Base-by-base conservation (phyloP, 2,888 invertebrate species). In the Yponomeuta malinellus region DNA sequence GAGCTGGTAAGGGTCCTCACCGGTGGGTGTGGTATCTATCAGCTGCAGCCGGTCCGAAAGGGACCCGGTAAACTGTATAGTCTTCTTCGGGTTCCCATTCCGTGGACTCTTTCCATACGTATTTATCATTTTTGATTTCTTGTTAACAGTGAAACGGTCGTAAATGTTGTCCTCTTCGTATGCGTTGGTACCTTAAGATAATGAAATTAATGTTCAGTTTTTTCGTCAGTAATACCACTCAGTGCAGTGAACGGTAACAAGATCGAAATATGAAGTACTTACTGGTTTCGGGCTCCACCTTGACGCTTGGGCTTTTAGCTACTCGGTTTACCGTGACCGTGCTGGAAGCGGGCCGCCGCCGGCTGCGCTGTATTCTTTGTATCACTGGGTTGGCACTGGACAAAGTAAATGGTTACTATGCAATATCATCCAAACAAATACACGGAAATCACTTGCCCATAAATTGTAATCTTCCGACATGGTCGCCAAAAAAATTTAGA, bases 1-100 rank as follows among this genome's bases (percentile, higher is more conserved):
- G 1, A 90, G 75, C 74, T 90, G 90, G 74, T 91, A 91, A 0
- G 91, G 91, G 69, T 91, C 91, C 73, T 89, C 89, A 0, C 91
- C 91, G 1, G 89, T 89, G 0, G 90, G 90, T 2, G 90, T 90
- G 0, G 90, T 88, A 69, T 91, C 91, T 12, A 91, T 90, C 8
- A 91, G 76, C 73, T 84, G 85, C 8, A 91, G 78, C 72, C 90
- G 79, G 72, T 90, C 88, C 0, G 90, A 86, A 15, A 90, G 77
- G 0, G 89, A 89, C 0, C 89, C 89, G 0, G 85, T 84, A 71
- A 80, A 87, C n/a, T 82, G 84, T 10, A 76, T 78, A 0, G 82
- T 81, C 71, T 78, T 79, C 74, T 85, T 87, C 68, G 79, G 74
- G 72, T 77, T 76, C 29, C 76, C 75, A 29, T 79, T 74, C 76